Percentiles rank a stretch among this genome's conserved stretches.
Conservation (phyloP, 2,797 vertebrate genomes). For the Alcedo atthis region DNA sequence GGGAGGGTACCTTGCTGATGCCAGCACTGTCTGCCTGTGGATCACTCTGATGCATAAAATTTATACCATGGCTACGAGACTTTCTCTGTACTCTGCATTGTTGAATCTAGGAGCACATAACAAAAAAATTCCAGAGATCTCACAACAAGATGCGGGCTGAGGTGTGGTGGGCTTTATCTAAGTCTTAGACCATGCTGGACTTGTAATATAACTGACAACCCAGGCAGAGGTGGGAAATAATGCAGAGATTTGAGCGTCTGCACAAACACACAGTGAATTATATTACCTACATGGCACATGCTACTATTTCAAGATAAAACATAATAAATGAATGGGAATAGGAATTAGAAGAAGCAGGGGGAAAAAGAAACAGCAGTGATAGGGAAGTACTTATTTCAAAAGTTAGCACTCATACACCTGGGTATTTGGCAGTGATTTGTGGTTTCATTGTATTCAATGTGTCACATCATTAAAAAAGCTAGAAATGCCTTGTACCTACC, state of each 20-base stretch:
- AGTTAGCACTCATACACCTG: not conserved
- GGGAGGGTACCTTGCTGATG: not conserved
- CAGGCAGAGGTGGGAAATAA: not conserved
- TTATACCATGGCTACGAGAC: not conserved
- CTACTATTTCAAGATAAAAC: not conserved
- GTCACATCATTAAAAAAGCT: not conserved
- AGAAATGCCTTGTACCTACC: not conserved
- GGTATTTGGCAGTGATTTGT: not conserved
- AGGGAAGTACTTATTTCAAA: not conserved
- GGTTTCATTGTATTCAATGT: not conserved
- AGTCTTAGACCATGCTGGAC: not conserved
- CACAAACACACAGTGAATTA: not conserved
- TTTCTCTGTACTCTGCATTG: not conserved
- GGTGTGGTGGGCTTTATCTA: not conserved
- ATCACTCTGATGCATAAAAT: not conserved
- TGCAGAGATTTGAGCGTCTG: not conserved
- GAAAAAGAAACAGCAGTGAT: not conserved
- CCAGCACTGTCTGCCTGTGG: not conserved
- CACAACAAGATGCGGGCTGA: not conserved
- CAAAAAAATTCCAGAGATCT: not conserved
- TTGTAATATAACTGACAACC: not conserved
- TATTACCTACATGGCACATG: not conserved
- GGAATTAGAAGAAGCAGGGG: not conserved
- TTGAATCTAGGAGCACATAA: not conserved
- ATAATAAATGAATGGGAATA: not conserved